These are phyloP conservation scores for Pionites leucogaster DNA, from an alignment of 2,113 vertebrate species.

Conservation along the genomic window DNA sequence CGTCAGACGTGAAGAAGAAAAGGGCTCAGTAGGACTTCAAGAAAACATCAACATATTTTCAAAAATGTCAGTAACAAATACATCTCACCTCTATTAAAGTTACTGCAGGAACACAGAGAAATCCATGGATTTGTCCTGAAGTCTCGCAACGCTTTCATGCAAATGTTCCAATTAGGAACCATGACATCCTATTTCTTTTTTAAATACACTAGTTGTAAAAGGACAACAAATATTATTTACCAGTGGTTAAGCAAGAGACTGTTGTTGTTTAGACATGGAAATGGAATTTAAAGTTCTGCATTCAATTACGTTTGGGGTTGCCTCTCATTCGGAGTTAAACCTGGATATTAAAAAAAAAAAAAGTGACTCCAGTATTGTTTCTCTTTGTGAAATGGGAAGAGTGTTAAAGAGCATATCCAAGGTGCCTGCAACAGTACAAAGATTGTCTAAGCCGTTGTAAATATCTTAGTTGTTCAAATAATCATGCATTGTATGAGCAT, in stretches of 20 bases:
- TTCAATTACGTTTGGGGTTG: slow-evolving; percentile 25
- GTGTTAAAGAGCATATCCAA: background rate
- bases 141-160: background rate
- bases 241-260: background rate
- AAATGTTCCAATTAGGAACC: background rate
- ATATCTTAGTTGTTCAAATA: slow-evolving; percentile 19
- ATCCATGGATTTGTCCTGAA: background rate
- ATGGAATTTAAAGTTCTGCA: slow-evolving; percentile 15
- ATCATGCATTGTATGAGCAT: background rate
- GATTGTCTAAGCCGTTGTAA: background rate
- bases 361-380: background rate
- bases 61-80: background rate
- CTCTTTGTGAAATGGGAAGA: background rate
- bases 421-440: background rate
- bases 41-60: background rate
- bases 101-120: background rate
- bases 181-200: background rate
- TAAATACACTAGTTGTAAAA: background rate
- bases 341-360: background rate
- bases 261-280: slow-evolving; percentile 24
- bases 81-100: background rate
- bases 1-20: background rate
- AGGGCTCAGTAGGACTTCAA: background rate
- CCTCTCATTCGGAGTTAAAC: slow-evolving; percentile 35
- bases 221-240: slow-evolving; percentile 45